These are phyloP conservation scores for Arge pagana DNA, from an alignment of 2,888 invertebrate species.

Conservation along the genomic window DNA sequence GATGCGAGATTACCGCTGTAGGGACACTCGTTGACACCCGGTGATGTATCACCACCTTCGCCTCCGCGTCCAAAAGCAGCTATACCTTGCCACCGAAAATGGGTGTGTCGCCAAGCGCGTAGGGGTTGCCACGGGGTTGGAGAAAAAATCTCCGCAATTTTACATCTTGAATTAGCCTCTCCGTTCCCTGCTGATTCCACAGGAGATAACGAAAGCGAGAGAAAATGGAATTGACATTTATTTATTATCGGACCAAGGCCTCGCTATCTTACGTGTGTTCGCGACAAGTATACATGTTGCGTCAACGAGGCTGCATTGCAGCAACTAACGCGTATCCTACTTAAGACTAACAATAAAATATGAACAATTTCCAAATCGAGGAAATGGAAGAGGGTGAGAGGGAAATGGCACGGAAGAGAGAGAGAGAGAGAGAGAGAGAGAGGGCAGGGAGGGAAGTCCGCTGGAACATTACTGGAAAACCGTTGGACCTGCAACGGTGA, in stretches of 20 bases:
- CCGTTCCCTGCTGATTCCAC: too few relatives aligned
- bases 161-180: not conserved
- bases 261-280: too few relatives aligned
- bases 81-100: constrained; percentile 19
- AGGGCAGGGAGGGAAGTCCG: constrained; percentile 23
- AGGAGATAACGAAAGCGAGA: too few relatives aligned
- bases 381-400: constrained; percentile 9
- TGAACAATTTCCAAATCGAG: too few relatives aligned
- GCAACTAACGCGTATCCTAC: too few relatives aligned
- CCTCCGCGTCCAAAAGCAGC: constrained; percentile 29
- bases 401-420: constrained; percentile 20
- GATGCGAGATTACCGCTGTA: constrained; percentile 54
- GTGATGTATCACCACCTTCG: constrained; percentile 43
- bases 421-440: constrained; percentile 23
- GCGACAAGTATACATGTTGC: too few relatives aligned
- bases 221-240: too few relatives aligned
- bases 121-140: not conserved
- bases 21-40: constrained; percentile 50
- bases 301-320: too few relatives aligned
- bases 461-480: too few relatives aligned
- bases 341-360: too few relatives aligned
- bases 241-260: too few relatives aligned
- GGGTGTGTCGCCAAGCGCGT: constrained; percentile 5
- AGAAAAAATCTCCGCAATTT: not conserved
- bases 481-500: too few relatives aligned